Base-by-base conservation (phyloP, 2,888 invertebrate species). In the Glyphotaelius pellucidus region DNA sequence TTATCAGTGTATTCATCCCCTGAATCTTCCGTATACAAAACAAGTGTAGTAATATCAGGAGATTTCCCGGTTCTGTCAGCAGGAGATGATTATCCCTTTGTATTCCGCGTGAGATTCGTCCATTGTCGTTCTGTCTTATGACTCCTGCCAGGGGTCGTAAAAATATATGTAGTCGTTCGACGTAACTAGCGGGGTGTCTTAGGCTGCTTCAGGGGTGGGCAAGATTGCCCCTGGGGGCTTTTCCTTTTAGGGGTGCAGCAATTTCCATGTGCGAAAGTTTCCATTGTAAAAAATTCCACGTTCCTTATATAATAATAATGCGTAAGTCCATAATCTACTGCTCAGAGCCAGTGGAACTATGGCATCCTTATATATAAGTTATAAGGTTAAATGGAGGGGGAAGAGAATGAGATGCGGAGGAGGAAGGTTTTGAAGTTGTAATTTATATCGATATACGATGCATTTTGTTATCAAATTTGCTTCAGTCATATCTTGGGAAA, bases 161-260 rank as follows among this genome's bases (percentile, higher is more conserved):
- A 90, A 90, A 83, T 83, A 90, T 90, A 30, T 83, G 81, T 81
- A 90, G 80, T 90, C 83, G 47, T 83, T 38, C 30, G 47, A 31
- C 30, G 42, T 90, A 90, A 90, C 90, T 83, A 84, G 84, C 25
- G 52, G 90, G 90, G 90, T 90, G 90, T 81, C 80, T 25, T 80
- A 30, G 84, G 67, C 67, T 67, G 67, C 67, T 67, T 19, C 67
- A 67, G 67, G 67, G 67, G 25, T 67, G 67, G 67, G 1, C 67
- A n/a, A 19, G 25, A 25, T 19, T 67, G 67, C n/a, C 67, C 67
- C n/a, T n/a, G 67, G 67, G 25, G 67, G 67, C 67, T 67, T 67
- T 67, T n/a, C 67, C n/a, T 67, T n/a, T 67, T 25, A 67, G 67
- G 67, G 67, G 25, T 67, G 67, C 67, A n/a, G 7, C 67, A 67